Base-by-base conservation (phyloP, 1,140 invertebrate genomes). In the Drosophila leontia region DNA sequence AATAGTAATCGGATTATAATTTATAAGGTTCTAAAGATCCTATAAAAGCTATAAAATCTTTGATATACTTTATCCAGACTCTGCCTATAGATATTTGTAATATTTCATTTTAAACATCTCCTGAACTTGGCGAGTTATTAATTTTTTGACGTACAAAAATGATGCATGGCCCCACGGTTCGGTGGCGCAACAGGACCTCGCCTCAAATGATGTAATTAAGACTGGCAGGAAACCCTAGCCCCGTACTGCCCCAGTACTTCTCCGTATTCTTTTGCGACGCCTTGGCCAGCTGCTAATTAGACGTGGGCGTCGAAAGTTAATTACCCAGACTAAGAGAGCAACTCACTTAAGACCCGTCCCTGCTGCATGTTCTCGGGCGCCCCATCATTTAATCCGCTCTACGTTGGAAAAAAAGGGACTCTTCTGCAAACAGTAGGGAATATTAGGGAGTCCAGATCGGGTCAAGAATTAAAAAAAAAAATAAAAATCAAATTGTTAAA, bases 191-290 rank as follows among this genome's bases (percentile, higher is more conserved):
- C 83, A 77, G 77, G 83, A 83, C 78, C 71, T 74, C 70, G 80
- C 76, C 84, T 78, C 80, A 88, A 87, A 87, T 87, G 72, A 87
- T 88, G 84, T 87, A 87, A 87, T 87, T 87, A 87, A 80, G 84
- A 55, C 77, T 67, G 83, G 64, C 77, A 58, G 68, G 62, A 72
- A 45, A 59, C 34, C 50, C 64, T 34, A 11, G 39, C 13, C 47
- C 42, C 8, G n/a, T 45, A n/a, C 34, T 42, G 41, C 41, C 41
- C 50, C 41, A 51, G 50, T 34, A 51, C 50, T 17, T 7, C 7
- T n/a, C 12, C 35, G 11, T 41, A 50, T 53, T 51, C 45, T 48
- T 56, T 70, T 23, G 51, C 39, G 58, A 44, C 67, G 23, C 59
- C 37, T 63, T 69, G 62, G 63, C 51, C 79, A 71, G 55, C 69